Evolutionary conservation across 2,113 vertebrate species (phyloP).

Genomic region (Clarias batrachus): DNA sequence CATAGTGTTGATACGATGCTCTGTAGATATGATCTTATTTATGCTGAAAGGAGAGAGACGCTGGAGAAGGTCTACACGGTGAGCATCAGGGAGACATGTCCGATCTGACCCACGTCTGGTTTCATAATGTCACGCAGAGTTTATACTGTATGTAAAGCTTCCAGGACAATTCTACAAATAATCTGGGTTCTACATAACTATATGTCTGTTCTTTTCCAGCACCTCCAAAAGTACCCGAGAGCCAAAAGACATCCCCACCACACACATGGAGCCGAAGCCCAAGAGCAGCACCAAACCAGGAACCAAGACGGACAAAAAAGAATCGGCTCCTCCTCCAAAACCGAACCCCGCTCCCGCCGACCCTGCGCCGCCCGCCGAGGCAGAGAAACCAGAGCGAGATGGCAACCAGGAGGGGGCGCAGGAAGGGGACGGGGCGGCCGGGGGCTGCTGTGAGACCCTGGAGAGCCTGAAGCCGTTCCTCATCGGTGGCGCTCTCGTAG

Average conservation of each 20-base stretch:
- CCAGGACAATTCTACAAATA: not conserved
- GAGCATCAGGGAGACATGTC: not conserved
- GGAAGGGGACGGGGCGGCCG: slow-evolving; percentile 61
- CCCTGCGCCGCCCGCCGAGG: slow-evolving; percentile 54
- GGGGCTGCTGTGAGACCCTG: slow-evolving; percentile 70
- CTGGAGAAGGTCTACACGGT: not conserved
- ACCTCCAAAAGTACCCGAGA: slow-evolving; percentile 40
- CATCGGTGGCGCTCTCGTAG: slow-evolving; percentile 72
- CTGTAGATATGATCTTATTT: too few species aligned
- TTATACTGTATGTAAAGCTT: too few species aligned
- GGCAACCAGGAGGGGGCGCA: slow-evolving; percentile 61
- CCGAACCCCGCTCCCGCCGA: slow-evolving; percentile 59
- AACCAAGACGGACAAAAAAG: slow-evolving; percentile 75
- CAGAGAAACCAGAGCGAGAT: slow-evolving; percentile 65
- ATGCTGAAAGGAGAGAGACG: too few species aligned
- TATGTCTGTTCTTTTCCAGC: slow-evolving; percentile 3
- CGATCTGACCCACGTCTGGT: too few species aligned
- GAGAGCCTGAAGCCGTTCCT: slow-evolving; percentile 77
- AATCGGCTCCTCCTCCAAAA: slow-evolving; percentile 64
- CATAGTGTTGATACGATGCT: too few species aligned
- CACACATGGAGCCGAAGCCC: slow-evolving; percentile 72
- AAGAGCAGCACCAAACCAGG: slow-evolving; percentile 68
- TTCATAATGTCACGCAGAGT: too few species aligned
- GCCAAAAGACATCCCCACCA: slow-evolving; percentile 37
- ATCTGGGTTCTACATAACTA: not conserved